Evolutionary conservation across 2,113 vertebrate genomes (phyloP).

Genomic region (Trogon surrucura): DNA sequence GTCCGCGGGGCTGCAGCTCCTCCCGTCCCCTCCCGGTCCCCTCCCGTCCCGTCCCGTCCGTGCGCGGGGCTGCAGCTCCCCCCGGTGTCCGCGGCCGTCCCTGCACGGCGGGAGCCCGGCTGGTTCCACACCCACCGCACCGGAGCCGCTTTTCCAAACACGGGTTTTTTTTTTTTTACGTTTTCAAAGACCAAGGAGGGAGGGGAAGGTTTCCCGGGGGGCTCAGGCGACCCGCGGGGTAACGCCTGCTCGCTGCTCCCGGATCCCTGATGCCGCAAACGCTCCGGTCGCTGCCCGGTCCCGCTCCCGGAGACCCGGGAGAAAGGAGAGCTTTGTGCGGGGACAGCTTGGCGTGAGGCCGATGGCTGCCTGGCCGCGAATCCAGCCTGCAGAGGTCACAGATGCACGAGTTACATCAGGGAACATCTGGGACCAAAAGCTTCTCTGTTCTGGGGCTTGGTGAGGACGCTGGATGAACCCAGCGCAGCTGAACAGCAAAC

Average conservation of each 20-base stretch:
- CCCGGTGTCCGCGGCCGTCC: not conserved
- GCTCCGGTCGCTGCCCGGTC: not conserved
- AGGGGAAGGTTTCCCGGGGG: accelerated
- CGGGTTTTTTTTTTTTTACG: not conserved
- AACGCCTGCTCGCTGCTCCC: not conserved
- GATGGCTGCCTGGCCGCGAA: not conserved
- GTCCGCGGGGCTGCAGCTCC: not conserved
- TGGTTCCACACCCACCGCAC: too few relatives aligned
- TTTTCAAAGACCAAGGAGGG: accelerated
- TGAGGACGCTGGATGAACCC: not conserved
- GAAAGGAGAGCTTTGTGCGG: constrained; percentile 9
- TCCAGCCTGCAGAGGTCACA: not conserved
- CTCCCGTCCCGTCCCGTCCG: too few relatives aligned
- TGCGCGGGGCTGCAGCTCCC: not conserved
- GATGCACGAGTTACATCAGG: not conserved
- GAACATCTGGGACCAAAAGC: constrained; percentile 9
- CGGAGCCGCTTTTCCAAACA: too few relatives aligned
- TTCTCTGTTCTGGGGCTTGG: not conserved
- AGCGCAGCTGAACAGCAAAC: not conserved
- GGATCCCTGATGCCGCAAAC: not conserved
- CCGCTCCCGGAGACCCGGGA: not conserved
- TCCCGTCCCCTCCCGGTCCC: not conserved
- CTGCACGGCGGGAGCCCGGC: not conserved
- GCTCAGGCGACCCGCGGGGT: not conserved
- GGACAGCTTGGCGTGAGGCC: not conserved